Percentiles rank a stretch among this genome's conserved stretches.
Evolutionary conservation across 2,113 vertebrate species (phyloP).

Genomic region (Gambusia holbrooki): DNA sequence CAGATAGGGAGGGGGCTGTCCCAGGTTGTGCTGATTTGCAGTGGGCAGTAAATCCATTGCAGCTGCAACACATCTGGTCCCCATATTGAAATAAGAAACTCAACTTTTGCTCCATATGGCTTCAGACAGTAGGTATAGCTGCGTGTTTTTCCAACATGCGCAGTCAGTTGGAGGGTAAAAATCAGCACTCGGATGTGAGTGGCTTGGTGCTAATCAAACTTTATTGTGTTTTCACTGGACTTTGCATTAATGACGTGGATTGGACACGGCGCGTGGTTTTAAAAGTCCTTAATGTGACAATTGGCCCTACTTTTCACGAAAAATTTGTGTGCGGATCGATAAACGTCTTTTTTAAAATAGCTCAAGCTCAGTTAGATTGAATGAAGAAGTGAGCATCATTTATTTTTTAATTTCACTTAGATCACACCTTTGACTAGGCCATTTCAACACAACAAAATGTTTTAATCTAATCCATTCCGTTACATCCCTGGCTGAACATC

Average conservation of each 20-base stretch:
- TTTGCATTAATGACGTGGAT: background rate
- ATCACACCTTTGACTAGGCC: background rate
- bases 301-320: too few species aligned
- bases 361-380: too few species aligned
- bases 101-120: constrained; percentile 17
- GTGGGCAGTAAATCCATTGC: constrained; percentile 38
- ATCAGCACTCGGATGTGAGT: too few species aligned
- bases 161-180: too few species aligned
- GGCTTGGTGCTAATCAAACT: background rate
- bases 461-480: background rate
- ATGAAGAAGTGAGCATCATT: too few species aligned
- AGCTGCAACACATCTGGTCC: constrained; percentile 68
- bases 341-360: background rate
- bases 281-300: background rate
- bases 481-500: background rate
- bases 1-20: constrained; percentile 9
- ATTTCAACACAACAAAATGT: background rate
- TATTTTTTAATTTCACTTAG: background rate
- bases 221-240: too few species aligned
- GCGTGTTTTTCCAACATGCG: background rate
- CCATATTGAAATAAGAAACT: constrained; percentile 34
- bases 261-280: background rate
- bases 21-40: constrained; percentile 32
- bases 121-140: constrained; percentile 4
- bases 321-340: background rate